A percentile compares a stretch with the other conserved stretches of the same genome.
phyloP scores from a whole-genome alignment of 1,140 invertebrate species.

The Pentalonia nigronervosa region DNA sequence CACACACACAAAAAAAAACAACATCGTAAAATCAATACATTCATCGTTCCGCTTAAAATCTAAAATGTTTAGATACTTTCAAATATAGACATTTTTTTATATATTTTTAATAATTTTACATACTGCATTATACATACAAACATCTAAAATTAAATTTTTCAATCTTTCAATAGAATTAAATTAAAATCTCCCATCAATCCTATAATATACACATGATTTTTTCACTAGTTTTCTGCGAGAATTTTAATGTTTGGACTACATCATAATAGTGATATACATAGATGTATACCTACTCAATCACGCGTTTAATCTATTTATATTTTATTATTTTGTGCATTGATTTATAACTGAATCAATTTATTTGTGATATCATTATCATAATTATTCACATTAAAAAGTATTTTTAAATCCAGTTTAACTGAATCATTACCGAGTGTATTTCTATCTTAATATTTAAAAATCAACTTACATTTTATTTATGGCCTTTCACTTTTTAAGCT shows the following conservation, averaged over 20 bases:
- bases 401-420: not conserved
- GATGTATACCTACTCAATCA: not conserved
- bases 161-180: not conserved
- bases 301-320: not conserved
- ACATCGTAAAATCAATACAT: too few species aligned
- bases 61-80: too few species aligned
- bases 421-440: not conserved
- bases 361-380: not conserved
- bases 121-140: too few species aligned
- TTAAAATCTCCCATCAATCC: not conserved
- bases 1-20: too few species aligned
- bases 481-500: constrained; percentile 12
- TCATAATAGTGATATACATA: too few species aligned
- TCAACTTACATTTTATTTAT: not conserved
- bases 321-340: not conserved
- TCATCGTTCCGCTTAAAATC: too few species aligned
- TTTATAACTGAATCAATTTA: not conserved
- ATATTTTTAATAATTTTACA: too few species aligned
- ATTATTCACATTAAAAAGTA: not conserved
- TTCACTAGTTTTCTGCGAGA: too few species aligned
- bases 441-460: constrained; percentile 27
- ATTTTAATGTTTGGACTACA: too few species aligned
- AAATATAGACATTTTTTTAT: too few species aligned
- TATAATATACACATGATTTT: not conserved
- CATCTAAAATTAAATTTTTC: not conserved